phyloP scores from a whole-genome alignment of 2,113 vertebrate species.

The Clarias gariepinus region DNA sequence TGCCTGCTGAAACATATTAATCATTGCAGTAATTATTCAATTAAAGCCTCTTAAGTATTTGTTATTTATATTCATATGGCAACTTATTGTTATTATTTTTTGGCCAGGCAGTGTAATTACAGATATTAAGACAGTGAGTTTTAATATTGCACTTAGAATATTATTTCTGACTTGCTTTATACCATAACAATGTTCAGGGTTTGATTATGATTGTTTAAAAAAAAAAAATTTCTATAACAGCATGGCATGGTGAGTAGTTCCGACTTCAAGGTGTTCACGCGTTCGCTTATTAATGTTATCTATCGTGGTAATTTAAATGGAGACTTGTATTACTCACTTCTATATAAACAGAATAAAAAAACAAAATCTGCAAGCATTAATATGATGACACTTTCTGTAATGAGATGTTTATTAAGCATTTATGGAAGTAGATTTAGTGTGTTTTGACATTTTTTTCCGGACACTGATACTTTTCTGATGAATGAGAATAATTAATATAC shows the following conservation, averaged over 20 bases:
- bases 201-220: neutral
- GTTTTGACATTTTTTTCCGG: no score
- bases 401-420: neutral
- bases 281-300: neutral
- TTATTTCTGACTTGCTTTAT: neutral
- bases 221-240: neutral
- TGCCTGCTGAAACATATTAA: no score
- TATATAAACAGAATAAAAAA: neutral
- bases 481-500: no score
- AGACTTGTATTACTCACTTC: neutral
- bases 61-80: no score
- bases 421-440: neutral
- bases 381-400: neutral
- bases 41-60: no score
- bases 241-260: neutral
- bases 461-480: no score
- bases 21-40: no score
- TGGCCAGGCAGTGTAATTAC: no score
- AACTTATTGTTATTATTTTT: no score
- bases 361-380: no score
- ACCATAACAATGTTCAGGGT: neutral
- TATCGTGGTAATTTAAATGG: neutral
- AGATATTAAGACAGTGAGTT: neutral
- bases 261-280: neutral
- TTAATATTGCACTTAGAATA: conserved; percentile 30